Percentiles rank a stretch among this genome's conserved stretches.
phyloP scores from a whole-genome alignment of 2,888 invertebrate genomes.

The Cybosia mesomella region DNA sequence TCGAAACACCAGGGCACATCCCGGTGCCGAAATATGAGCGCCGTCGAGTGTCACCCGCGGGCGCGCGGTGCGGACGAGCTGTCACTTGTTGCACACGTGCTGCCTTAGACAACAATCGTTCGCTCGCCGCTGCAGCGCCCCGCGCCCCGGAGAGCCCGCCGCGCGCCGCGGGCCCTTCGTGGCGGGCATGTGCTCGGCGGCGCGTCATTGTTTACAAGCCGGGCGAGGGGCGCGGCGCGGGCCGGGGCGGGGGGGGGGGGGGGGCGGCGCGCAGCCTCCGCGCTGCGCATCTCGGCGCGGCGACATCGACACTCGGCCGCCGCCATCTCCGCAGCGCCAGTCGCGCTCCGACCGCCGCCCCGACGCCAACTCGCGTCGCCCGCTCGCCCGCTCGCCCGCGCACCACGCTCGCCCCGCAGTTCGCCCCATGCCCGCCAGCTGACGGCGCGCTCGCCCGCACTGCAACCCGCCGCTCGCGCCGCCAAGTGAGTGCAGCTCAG shows the following conservation, averaged over 20 bases:
- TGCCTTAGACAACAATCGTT: too few species aligned
- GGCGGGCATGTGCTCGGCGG: too few species aligned
- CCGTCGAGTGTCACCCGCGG: too few species aligned
- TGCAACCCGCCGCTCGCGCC: constrained; percentile 34
- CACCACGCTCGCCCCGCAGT: constrained; percentile 61
- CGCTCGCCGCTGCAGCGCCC: too few species aligned
- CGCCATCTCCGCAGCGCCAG: constrained; percentile 53
- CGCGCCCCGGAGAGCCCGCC: too few species aligned
- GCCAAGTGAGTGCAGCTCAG: constrained; percentile 66
- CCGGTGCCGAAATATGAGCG: too few species aligned
- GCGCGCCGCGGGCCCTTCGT: background rate
- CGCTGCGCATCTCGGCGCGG: constrained; percentile 60
- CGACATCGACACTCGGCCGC: constrained; percentile 37
- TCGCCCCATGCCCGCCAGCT: constrained; percentile 54
- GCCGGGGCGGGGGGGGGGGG: constrained; percentile 23
- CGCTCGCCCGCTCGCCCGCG: constrained; percentile 57
- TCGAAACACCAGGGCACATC: too few species aligned
- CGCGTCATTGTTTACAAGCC: constrained; percentile 27
- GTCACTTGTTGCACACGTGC: too few species aligned
- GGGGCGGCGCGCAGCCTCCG: constrained; percentile 66
- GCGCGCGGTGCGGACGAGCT: too few species aligned
- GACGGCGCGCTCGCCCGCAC: constrained; percentile 53
- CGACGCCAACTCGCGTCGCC: constrained; percentile 34
- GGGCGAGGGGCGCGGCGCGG: background rate
- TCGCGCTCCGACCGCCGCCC: constrained; percentile 64